These are phyloP conservation scores for Metaphire vulgaris DNA, from an alignment of 1,140 invertebrate genomes.

Conservation along the genomic window DNA sequence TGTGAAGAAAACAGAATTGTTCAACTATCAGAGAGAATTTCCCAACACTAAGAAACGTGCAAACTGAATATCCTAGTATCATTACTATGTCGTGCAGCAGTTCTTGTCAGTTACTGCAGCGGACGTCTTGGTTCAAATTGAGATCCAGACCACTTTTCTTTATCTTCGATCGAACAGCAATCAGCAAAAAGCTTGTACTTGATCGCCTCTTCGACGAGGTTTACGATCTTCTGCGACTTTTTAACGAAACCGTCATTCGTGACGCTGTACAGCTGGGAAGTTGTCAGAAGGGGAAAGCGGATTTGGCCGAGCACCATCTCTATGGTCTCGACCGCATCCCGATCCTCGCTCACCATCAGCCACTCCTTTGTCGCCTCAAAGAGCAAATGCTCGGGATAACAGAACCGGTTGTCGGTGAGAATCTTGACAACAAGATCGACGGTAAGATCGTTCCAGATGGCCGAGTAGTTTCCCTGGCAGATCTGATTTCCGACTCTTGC, in stretches of 20 bases:
- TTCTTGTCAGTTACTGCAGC: too few species aligned
- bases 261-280: slow-evolving; percentile 20
- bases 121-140: slow-evolving; percentile 19
- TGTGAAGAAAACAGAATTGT: too few species aligned
- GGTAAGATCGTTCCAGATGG: slow-evolving; percentile 23
- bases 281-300: slow-evolving; percentile 23
- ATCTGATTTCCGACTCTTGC: slow-evolving; percentile 29
- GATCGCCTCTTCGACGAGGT: slow-evolving; percentile 22
- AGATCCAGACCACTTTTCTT: slow-evolving; percentile 17
- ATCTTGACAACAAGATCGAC: slow-evolving; percentile 17
- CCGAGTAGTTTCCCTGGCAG: slow-evolving; percentile 14
- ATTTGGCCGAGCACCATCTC: slow-evolving; percentile 19
- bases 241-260: slow-evolving; percentile 11
- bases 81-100: too few species aligned
- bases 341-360: slow-evolving; percentile 5
- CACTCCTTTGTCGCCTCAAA: slow-evolving; percentile 26
- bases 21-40: too few species aligned
- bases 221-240: slow-evolving; percentile 1
- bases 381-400: slow-evolving; percentile 23
- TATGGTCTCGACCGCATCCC: neutral
- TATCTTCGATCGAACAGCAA: slow-evolving; percentile 16
- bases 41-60: too few species aligned
- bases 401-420: slow-evolving; percentile 26
- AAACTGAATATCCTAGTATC: too few species aligned
- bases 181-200: slow-evolving; percentile 25